Base-by-base conservation (phyloP, 2,797 vertebrate species). In the Hozukius guyotensis region DNA sequence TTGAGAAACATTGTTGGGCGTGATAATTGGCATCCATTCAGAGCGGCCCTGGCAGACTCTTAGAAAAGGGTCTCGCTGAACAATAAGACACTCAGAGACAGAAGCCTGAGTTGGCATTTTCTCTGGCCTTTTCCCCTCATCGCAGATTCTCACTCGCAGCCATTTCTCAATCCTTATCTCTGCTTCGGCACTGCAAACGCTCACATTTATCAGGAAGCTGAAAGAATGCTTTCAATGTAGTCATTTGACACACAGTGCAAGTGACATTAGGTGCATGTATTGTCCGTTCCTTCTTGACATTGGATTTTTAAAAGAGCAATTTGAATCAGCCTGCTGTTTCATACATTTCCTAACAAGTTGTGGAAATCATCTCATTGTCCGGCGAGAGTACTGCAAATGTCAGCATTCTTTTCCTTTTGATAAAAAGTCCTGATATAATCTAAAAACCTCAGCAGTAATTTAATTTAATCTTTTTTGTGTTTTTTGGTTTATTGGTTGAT, bases 21-120 rank as follows among this genome's bases (percentile, higher is more conserved):
- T 89, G 92, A 93, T 95, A 93, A 95, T 92, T 95, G 95, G 93
- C 92, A 92, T 91, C 91, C 77, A 92, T 95, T 95, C 93, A 93
- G 92, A 85, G 87, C 79, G 9, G 84, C 70, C 85, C 78, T 89
- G 91, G 89, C 89, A 94, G 84, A 88, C 89, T 85, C 88, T 90
- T 74, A 89, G 82, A 91, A 80, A 88, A 81, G 80, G 75, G 80
- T 92, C 93, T 93, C 59, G 78, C 80, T 80, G 88, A 94, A 94
- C 91, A 95, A 94, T 95, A 91, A 90, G 88, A 91, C 88, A 69
- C 85, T 86, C 64, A 34, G 84, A 89, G 85, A 92, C 86, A 87
- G 88, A 92, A 92, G 89, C 90, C 92, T 93, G 92, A 94, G 86
- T 89, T 91, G 88, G 91, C 92, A 91, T 86, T 92, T 46, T 94